Percentiles rank a stretch among this genome's conserved stretches.
Evolutionary conservation across 2,888 invertebrate genomes (phyloP).

Genomic region (Sisyra nigra): DNA sequence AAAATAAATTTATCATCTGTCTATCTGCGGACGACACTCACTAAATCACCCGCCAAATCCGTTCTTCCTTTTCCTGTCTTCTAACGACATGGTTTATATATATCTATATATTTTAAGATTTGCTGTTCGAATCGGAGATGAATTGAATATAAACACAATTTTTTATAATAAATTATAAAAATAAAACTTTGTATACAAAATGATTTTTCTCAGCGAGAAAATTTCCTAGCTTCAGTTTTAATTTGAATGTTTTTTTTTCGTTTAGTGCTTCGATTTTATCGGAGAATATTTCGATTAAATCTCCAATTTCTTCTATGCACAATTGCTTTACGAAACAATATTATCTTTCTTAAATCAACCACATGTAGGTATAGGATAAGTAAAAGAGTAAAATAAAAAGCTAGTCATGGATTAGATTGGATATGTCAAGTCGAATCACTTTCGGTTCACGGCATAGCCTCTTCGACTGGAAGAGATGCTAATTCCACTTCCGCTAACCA

Average conservation of each 20-base stretch:
- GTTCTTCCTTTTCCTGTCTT: conserved; percentile 5
- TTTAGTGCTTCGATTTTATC: no score
- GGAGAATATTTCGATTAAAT: no score
- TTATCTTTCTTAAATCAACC: not conserved
- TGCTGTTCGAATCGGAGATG: no score
- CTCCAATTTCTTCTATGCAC: no score
- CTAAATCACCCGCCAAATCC: conserved; percentile 8
- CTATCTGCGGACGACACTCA: conserved; percentile 6
- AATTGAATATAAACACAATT: no score
- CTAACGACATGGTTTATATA: not conserved
- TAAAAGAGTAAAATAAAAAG: conserved; percentile 1
- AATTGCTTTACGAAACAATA: conserved; percentile 2
- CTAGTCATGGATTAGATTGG: conserved; percentile 20
- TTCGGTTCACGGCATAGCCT: conserved; percentile 18
- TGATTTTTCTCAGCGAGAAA: no score
- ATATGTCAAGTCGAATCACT: conserved; percentile 20
- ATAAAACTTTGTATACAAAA: no score
- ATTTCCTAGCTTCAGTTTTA: no score
- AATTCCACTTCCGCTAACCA: conserved; percentile 12
- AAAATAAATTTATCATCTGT: conserved; percentile 8
- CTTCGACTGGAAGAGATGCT: conserved; percentile 18
- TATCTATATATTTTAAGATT: no score
- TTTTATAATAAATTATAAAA: no score
- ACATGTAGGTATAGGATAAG: no score
- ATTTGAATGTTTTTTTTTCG: no score